Evolutionary conservation across 2,113 vertebrate genomes (phyloP).

Genomic region (Gallinago jamesoni): DNA sequence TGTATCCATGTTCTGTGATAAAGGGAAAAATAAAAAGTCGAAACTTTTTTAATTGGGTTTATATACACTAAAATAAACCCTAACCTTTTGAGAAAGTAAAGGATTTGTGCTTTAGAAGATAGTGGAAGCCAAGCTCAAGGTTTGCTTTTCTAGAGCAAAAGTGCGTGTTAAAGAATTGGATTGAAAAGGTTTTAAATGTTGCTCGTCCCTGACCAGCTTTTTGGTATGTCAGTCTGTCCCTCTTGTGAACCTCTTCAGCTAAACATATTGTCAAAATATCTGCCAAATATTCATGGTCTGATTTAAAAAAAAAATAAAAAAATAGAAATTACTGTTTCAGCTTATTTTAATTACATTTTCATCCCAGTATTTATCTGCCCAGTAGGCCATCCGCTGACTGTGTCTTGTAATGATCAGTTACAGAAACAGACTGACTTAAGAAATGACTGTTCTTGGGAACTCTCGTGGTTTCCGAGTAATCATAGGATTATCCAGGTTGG

Average conservation of each 20-base stretch:
- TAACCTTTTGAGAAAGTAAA: neutral
- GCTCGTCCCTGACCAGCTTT: neutral
- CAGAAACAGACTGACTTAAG: neutral
- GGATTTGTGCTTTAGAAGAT: neutral
- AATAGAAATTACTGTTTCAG: neutral
- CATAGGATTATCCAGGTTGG: neutral
- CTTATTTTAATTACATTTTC: neutral
- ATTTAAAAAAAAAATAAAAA: no score
- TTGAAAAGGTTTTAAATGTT: neutral
- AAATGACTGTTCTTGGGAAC: neutral
- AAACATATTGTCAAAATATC: neutral
- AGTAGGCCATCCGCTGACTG: fast-evolving
- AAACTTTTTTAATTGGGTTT: neutral
- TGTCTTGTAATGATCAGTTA: neutral
- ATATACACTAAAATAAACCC: neutral
- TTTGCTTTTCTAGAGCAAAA: neutral
- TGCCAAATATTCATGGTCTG: neutral
- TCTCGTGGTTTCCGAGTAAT: neutral
- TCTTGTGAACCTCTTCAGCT: neutral
- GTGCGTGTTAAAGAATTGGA: neutral
- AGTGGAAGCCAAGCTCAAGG: neutral
- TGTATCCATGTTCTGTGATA: neutral
- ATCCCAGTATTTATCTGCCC: neutral
- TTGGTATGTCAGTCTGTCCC: neutral
- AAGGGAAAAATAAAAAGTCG: neutral